These are phyloP conservation scores for Dryadula phaetusa DNA, from an alignment of 2,888 invertebrate species.

Conservation along the genomic window DNA sequence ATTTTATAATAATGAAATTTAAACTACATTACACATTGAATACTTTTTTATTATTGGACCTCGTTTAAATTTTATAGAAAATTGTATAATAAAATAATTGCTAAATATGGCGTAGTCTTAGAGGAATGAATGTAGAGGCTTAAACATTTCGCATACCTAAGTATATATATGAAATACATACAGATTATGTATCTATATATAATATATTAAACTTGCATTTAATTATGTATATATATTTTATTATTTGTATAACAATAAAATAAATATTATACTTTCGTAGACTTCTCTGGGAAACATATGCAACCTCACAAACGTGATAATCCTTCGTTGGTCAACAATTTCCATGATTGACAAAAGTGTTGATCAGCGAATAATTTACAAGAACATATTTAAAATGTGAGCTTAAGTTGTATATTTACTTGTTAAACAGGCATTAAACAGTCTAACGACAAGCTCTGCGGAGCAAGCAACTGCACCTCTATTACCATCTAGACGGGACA, in stretches of 20 bases:
- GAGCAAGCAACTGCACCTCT: constrained; percentile 82
- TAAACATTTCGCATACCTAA: constrained; percentile 6
- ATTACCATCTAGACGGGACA: constrained; percentile 87
- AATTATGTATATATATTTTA: background rate
- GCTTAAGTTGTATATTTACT: constrained; percentile 2
- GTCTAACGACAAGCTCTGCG: constrained; percentile 88
- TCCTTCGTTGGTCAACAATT: background rate
- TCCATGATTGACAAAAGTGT: too few species aligned
- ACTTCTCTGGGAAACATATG: constrained; percentile 2
- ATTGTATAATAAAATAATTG: background rate
- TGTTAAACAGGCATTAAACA: constrained; percentile 88
- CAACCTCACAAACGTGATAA: background rate
- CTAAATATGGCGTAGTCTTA: constrained; percentile 16
- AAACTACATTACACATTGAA: background rate
- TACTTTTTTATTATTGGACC: too few species aligned
- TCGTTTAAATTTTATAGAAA: too few species aligned
- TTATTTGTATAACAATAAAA: background rate
- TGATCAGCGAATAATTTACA: background rate
- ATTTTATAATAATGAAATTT: background rate
- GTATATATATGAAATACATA: background rate
- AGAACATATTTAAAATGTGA: background rate
- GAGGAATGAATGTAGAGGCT: constrained; percentile 37
- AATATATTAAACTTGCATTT: background rate
- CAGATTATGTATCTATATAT: background rate
- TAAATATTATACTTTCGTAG: constrained; percentile 5